These are phyloP conservation scores for Bubo scandiacus DNA, from an alignment of 2,113 vertebrate species.

Conservation along the genomic window DNA sequence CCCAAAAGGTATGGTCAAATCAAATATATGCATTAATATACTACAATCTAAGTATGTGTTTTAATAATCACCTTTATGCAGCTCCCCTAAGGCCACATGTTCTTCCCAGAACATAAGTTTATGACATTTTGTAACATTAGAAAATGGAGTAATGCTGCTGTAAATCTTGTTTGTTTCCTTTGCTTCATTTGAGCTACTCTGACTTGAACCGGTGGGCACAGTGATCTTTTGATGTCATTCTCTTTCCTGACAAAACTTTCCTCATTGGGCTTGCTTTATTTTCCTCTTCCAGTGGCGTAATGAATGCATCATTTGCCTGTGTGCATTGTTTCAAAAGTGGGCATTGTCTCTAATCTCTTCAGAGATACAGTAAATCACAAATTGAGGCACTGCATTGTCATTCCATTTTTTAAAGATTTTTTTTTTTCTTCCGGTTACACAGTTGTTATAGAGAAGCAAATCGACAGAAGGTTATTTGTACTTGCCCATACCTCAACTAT, in stretches of 20 bases:
- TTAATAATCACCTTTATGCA: neutral
- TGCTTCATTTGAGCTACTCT: neutral
- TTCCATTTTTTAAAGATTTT: slow-evolving; percentile 22
- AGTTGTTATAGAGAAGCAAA: slow-evolving; percentile 52
- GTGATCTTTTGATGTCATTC: neutral
- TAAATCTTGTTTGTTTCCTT: neutral
- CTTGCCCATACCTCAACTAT: slow-evolving; percentile 61
- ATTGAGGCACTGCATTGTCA: neutral
- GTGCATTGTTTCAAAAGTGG: slow-evolving; percentile 20
- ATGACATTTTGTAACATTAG: neutral
- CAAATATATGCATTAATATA: neutral
- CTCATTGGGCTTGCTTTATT: neutral
- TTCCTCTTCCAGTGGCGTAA: neutral
- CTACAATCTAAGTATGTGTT: neutral
- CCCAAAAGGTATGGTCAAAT: neutral
- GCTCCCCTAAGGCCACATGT: neutral
- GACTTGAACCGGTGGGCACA: neutral
- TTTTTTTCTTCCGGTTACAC: slow-evolving; percentile 2
- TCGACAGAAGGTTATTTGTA: slow-evolving; percentile 55
- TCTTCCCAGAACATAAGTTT: neutral
- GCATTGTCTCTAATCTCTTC: slow-evolving; percentile 29
- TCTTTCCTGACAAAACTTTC: neutral
- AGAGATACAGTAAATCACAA: slow-evolving; percentile 28
- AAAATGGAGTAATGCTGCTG: neutral
- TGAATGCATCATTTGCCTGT: neutral